These are phyloP conservation scores for Rhaphigaster nebulosa DNA, from an alignment of 2,888 invertebrate species.

Conservation along the genomic window DNA sequence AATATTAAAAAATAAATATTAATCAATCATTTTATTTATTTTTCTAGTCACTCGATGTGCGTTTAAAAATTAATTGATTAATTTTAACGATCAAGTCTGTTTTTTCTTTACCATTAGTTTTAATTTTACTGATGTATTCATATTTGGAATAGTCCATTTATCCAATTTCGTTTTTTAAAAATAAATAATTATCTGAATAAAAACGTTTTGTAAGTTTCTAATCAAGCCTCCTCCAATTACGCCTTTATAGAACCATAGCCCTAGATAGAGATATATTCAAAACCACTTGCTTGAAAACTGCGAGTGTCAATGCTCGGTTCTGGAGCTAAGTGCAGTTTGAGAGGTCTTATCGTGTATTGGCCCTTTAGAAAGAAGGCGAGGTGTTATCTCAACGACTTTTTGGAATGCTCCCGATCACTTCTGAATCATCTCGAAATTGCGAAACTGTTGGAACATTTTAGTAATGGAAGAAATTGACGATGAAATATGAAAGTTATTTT, in stretches of 20 bases:
- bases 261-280: neutral
- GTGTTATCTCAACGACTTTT: neutral
- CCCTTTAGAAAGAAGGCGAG: neutral
- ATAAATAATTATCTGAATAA: too few relatives aligned
- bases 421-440: neutral
- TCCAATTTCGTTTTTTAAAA: too few relatives aligned
- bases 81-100: too few relatives aligned
- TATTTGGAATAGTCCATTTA: too few relatives aligned
- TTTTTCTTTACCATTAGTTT: too few relatives aligned
- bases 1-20: too few relatives aligned
- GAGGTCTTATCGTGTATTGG: neutral
- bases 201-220: neutral
- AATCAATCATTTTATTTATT: too few relatives aligned
- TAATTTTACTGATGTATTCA: too few relatives aligned
- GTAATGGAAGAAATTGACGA: too few relatives aligned
- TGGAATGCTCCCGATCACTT: neutral
- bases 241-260: neutral
- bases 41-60: too few relatives aligned
- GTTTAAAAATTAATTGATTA: too few relatives aligned
- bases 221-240: neutral
- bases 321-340: neutral
- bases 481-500: too few relatives aligned
- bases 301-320: neutral
- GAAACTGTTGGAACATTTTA: neutral
- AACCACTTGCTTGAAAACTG: neutral